Percentiles rank a stretch among this genome's conserved stretches.
These are phyloP conservation scores for Coranthus polyacanthus DNA, from an alignment of 2,797 vertebrate species.

Conservation along the genomic window DNA sequence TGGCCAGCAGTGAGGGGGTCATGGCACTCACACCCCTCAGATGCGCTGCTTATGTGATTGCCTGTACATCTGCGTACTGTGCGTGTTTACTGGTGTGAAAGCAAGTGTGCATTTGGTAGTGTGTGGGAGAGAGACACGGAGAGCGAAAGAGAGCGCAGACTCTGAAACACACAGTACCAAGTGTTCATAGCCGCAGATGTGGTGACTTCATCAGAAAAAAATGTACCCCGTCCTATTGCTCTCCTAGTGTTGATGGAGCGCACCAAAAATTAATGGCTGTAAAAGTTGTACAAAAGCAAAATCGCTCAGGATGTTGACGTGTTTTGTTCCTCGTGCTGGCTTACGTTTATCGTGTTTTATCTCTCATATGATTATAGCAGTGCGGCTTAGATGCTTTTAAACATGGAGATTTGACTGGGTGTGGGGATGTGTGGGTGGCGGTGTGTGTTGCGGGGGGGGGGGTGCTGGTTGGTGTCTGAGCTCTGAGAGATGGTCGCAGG, in stretches of 20 bases:
- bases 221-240: conserved; percentile 68
- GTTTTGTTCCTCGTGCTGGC: conserved; percentile 1
- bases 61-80: conserved; percentile 6
- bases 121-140: conserved; percentile 34
- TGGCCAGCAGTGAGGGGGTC: conserved; percentile 69
- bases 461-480: conserved; percentile 34
- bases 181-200: conserved; percentile 76
- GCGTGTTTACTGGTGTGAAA: conserved; percentile 24
- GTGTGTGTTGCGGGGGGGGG: conserved; percentile 12
- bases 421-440: conserved; percentile 4
- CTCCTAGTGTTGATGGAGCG: conserved; percentile 50
- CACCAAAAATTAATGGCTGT: conserved; percentile 42
- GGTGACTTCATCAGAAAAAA: conserved; percentile 82
- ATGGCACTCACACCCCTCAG: conserved; percentile 31
- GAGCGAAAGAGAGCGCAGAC: conserved; percentile 41
- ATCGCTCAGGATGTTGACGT: conserved; percentile 7
- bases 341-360: conserved; percentile 1
- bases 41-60: conserved; percentile 38
- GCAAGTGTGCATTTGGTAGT: conserved; percentile 19
- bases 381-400: conserved; percentile 21
- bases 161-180: conserved; percentile 59
- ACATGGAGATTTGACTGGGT: conserved; percentile 17
- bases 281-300: conserved; percentile 20
- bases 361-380: conserved; percentile 1
- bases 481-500: conserved; percentile 68